Base-by-base conservation (phyloP, 2,888 invertebrate species). In the Cerastis leucographa region DNA sequence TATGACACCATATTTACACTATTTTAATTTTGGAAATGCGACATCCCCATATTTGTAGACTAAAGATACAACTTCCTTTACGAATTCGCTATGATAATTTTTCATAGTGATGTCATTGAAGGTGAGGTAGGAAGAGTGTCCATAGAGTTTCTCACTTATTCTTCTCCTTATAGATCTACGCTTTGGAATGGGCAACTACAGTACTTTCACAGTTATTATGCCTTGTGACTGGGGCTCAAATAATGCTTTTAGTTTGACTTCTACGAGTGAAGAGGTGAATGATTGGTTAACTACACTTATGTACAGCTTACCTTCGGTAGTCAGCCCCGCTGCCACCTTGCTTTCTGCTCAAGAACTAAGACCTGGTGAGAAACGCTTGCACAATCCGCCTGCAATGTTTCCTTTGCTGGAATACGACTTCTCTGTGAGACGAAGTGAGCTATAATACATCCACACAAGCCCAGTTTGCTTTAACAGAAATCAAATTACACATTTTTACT, bases 51-150 rank as follows among this genome's bases (percentile, higher is more conserved):
- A 76, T 56, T 78, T 56, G 29, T 14, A 25, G 14, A 35, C 12
- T 56, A 49, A 49, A 78, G 69, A 44, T 44, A 46, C 11, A 14
- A 80, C 29, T 62, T 64, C 61, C 71, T n/a, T 0, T 62, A 17
- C 17, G 70, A 61, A 3, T 61, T 29, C 0, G 0, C 29, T 9
- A 61, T 35, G 61, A 17, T 29, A 59, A 17, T 59, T 59, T 8
- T 56, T 56, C 56, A 56, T 4, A 56, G 7, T 40, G 9, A 49
- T 17, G 51, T 40, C n/a, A 35, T 68, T 51, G 6, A n/a, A 35
- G 9, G 35, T 59, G 17, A 17, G 59, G 29, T 59, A 59, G 29
- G 29, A 56, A 56, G 25, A 54, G 22, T 54, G 0, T 54, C n/a
- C 22, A n/a, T 12, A 12, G 54, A n/a, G n/a, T 54, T 54, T 6